These are phyloP conservation scores for Indicator indicator DNA, from an alignment of 2,113 vertebrate species.

Conservation along the genomic window DNA sequence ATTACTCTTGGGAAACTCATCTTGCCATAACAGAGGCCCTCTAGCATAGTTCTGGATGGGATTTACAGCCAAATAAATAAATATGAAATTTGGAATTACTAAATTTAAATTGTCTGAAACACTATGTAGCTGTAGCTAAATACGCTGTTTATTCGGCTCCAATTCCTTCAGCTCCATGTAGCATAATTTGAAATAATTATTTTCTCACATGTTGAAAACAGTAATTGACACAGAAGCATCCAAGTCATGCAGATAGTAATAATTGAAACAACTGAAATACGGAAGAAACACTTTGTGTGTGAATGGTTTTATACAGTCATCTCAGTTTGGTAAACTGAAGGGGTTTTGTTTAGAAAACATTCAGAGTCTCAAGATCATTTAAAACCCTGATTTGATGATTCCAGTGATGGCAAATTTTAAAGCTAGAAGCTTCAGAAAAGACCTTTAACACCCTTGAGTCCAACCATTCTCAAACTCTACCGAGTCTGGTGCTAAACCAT, in stretches of 20 bases:
- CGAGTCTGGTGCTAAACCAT: too few relatives aligned
- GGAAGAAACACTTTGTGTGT: not conserved
- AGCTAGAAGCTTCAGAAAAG: too few relatives aligned
- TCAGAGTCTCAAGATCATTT: not conserved
- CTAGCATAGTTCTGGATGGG: not conserved
- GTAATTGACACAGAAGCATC: not conserved
- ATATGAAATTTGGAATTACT: not conserved
- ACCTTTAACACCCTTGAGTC: too few relatives aligned
- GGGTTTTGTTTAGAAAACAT: not conserved
- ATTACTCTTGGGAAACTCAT: not conserved
- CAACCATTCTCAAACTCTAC: too few relatives aligned
- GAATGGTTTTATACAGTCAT: not conserved
- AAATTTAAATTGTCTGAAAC: not conserved
- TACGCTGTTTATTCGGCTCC: not conserved
- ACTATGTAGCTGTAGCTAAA: not conserved
- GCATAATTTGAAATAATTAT: constrained; percentile 12
- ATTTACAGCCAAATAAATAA: not conserved
- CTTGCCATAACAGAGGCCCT: not conserved
- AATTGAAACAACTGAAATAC: not conserved
- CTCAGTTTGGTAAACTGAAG: not conserved
- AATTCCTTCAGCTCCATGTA: not conserved
- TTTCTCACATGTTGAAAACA: not conserved
- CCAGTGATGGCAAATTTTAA: not conserved
- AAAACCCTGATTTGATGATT: not conserved
- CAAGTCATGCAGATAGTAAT: not conserved